Evolutionary conservation across 2,888 invertebrate species (phyloP), one percentile per base, ranked within the genome.

Genomic region (Germaria angustata): DNA sequence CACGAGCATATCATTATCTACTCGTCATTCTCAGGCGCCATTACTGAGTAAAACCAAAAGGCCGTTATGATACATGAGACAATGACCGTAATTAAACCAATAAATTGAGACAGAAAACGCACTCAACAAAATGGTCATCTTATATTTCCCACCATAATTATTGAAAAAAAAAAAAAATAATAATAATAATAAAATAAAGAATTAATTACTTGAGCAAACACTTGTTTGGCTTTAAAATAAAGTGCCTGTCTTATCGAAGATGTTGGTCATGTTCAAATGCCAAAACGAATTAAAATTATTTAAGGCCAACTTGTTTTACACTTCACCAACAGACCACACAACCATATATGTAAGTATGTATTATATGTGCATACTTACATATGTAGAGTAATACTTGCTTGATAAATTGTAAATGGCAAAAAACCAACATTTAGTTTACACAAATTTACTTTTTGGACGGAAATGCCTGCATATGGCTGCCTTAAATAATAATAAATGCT

Each of bases 181-280:
- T n/a, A 22, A 13, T 41, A 61, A 71, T 63, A 24, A 57, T 57
- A 20, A 68, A 39, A 78, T 44, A 36, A 5, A 61, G 44, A 71
- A 24, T 49, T 51, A 66, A 61, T 66, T 73, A 69, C 46, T 55
- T 44, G 49, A 75, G n/a, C 65, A 71, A 68, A 71, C 82, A 82
- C 82, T 79, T 82, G 73, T 82, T 69, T 79, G 82, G 82, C 82
- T 82, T 82, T 65, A 79, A 69, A 53, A 9, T 34, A 20, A 55
- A 65, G 61, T 63, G 51, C 41, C 36, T 55, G 41, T 59, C 55
- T 53, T 53, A 28, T 36, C 24, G 28, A 41, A 61, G 76, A 24
- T 73, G 69, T 57, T 65, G 68, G 49, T 72, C 63, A 73, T 75
- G 73, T 57, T 65, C 57, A 78, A 81, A 75, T 81, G 78, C 57